Evolutionary conservation across 2,113 vertebrate genomes (phyloP), one percentile per base, ranked within the genome.

Genomic region (Orientallactaga bullata): DNA sequence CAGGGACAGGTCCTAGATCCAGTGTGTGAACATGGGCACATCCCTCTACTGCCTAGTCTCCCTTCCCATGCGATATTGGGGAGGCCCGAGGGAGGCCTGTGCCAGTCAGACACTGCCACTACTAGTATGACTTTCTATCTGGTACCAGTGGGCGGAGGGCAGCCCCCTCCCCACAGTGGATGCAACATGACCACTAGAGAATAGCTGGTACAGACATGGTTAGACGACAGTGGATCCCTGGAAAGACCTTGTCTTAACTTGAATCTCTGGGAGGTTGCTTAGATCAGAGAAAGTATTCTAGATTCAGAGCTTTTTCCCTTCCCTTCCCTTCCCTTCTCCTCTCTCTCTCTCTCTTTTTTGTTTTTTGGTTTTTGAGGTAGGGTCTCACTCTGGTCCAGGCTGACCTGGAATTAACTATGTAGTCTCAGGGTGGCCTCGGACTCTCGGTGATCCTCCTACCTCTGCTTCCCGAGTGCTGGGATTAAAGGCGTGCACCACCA

Each of bases 101-200:
- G 28, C 35, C 60, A 18, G 65, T 17, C 35, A 35, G 35, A 66
- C 23, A 12, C 4, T n/a, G 21, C 12, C 0, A 8, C 30, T 5
- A 18, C 28, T 63, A 23, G 6, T 37, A 47, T 42, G 47, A 74
- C 37, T 63, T 24, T n/a, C 35, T 24, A 26, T 24, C 35, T n/a
- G 15, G 47, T 26, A 9, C 63, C 13, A 42, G 42, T 10, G 55
- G 30, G 23, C 51, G 58, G 12, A 32, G 65, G 76, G 87, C 32
- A 35, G 7, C n/a, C 6, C 8, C 8, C n/a, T 20, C 18, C 28
- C 63, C 63, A 7, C 0, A 3, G 37, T 65, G 58, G 7, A 8
- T 5, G 4, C 47, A n/a, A n/a, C 4, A 28, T 32, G 80, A 72
- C 24, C 47, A 5, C 23, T 15, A 12, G 85, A 42, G 55, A 51